Evolutionary conservation across 2,888 invertebrate genomes (phyloP).

Genomic region (Melanotus villosus): DNA sequence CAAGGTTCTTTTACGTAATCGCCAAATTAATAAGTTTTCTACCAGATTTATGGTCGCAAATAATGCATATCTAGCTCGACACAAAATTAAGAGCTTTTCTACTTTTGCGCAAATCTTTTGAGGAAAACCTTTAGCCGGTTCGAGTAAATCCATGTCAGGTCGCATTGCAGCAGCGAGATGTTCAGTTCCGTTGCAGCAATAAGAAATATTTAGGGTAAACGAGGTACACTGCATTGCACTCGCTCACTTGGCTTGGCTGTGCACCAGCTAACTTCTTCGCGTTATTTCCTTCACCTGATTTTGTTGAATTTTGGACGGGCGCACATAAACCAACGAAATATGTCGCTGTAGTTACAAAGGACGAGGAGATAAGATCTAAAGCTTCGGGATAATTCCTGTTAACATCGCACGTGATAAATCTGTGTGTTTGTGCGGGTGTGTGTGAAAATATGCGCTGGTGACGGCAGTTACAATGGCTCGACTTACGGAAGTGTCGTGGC

Average conservation of each 20-base stretch:
- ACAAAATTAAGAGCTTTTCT: not conserved
- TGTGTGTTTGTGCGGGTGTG: constrained; percentile 30
- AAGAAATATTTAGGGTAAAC: constrained; percentile 17
- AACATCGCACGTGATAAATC: constrained; percentile 25
- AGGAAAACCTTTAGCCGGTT: not conserved
- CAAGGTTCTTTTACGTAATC: too few species aligned
- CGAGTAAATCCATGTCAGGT: constrained; percentile 16
- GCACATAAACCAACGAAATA: constrained; percentile 2
- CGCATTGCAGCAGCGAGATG: constrained; percentile 29
- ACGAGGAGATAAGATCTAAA: constrained; percentile 9
- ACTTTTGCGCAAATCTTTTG: not conserved
- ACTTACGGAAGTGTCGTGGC: constrained; percentile 25
- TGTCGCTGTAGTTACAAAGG: constrained; percentile 14
- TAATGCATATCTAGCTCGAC: not conserved
- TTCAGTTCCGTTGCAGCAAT: constrained; percentile 11
- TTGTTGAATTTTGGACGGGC: not conserved
- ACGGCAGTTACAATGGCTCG: constrained; percentile 29
- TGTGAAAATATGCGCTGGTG: constrained; percentile 31
- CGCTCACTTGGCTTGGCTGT: not conserved
- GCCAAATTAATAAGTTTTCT: too few species aligned
- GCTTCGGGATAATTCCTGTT: constrained; percentile 29
- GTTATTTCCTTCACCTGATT: not conserved
- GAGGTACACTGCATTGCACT: constrained; percentile 29
- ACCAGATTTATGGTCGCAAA: too few species aligned
- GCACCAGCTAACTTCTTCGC: not conserved